Base-by-base conservation (phyloP, 2,797 vertebrate species). In the Ataeniobius toweri region DNA sequence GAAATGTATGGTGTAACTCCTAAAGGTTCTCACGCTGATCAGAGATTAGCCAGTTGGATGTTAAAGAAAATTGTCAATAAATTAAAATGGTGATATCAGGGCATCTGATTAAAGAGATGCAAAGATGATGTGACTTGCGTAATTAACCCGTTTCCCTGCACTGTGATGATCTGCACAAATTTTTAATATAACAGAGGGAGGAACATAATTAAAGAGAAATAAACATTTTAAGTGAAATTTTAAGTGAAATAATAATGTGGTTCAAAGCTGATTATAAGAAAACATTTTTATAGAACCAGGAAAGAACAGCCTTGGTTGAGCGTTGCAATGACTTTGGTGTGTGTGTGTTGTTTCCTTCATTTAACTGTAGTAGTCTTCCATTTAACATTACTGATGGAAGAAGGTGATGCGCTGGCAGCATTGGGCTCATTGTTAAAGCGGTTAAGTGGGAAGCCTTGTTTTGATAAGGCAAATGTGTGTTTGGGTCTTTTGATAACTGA, bases 401-500 rank as follows among this genome's bases (percentile, higher is more conserved):
- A 71, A 86, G 76, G 69, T 56, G 53, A 71, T 84, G 46, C 24
- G 61, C 1, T 80, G 77, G 77, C 81, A 79, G 76, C 51, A 48
- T 53, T n/a, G 24, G 55, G 69, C 63, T 83, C 82, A 86, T 77
- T 89, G 75, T 78, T 89, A 77, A 84, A 89, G 71, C 73, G 83
- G 85, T 80, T 73, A 77, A 82, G 77, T 31, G 46, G 53, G 31
- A 59, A 74, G 36, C 13, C 55, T 50, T 53, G 26, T 80, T 86
- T 78, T 76, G 70, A 71, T 87, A 86, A 83, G 74, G 31, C 28
- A 85, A 81, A 90, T 80, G 89, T 74, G 80, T 85, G 90, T 91
- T 92, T 85, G 80, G 80, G 72, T 71, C 88, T 87, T 73, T 65
- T 77, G 82, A 77, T 89, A 86, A 89, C 82, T 89, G 85, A 91